Base-by-base conservation (phyloP, 2,888 invertebrate species). In the Encarsia formosa region DNA sequence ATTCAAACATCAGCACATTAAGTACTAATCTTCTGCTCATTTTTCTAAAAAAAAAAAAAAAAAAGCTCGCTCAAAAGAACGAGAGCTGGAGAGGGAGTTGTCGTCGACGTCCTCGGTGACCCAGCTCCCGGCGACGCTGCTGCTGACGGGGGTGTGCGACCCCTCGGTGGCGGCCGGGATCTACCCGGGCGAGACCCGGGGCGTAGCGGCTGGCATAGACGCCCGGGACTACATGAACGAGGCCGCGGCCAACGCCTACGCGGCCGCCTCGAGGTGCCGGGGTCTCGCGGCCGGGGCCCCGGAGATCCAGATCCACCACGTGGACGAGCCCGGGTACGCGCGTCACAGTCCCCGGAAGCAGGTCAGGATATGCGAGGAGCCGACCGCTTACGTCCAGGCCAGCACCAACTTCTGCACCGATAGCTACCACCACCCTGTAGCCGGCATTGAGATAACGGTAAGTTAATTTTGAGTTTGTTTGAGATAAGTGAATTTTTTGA, bases 81-180 rank as follows among this genome's bases (percentile, higher is more conserved):
- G 20, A 1, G 51, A 51, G n/a, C 29, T 38, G 18, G 52, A 52
- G 78, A 80, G 4, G 84, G 85, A 59, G 79, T 80, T 41, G 85
- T 85, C 60, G 83, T 83, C 65, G 79, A 46, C 52, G n/a, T 42
- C 56, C 9, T 49, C 52, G 9, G 38, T 18, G 19, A 38, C 38
- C 42, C 40, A 2, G 37, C 34, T 13, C 22, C 23, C 13, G 16
- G 26, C 19, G 24, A 31, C 80, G 2, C 16, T 34, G 16, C 34
- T 34, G n/a, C n/a, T 34, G 34, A 34, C 37, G 5, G 37, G 23
- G 23, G 39, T n/a, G 20, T 23, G 22, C 13, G 80, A 78, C 0
- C 78, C 75, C 9, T 58, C 60, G 5, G 42, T 62, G 6, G 54
- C 54, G 5, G 34, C 54, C 2, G n/a, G n/a, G n/a, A n/a, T n/a